These are phyloP conservation scores for Plumapathes pennacea DNA, from an alignment of 92 coral and sea anemone genomes.

Conservation along the genomic window DNA sequence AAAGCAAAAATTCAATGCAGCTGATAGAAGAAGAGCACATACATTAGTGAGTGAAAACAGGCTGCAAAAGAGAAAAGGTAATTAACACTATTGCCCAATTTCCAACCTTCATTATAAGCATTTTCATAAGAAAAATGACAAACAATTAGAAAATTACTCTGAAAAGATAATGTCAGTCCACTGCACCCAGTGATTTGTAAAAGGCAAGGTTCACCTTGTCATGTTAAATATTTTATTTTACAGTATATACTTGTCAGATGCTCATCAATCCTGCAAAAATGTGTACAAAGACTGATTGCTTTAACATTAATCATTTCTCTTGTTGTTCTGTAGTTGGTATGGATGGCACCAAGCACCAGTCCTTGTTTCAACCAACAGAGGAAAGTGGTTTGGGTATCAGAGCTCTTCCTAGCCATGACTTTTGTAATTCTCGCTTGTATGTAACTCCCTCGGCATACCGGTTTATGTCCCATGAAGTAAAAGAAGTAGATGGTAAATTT, in stretches of 20 bases:
- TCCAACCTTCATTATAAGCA: too few species aligned
- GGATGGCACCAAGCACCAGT: conserved; percentile 32
- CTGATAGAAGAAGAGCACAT: conserved; percentile 8
- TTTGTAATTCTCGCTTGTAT: conserved; percentile 18
- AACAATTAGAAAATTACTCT: too few species aligned
- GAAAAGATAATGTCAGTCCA: too few species aligned
- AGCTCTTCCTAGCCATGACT: conserved; percentile 31
- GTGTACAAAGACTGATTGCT: too few species aligned
- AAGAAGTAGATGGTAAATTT: conserved; percentile 19
- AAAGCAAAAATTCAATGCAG: conserved; percentile 20
- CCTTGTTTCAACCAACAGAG: conserved; percentile 30
- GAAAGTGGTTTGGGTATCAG: conserved; percentile 16
- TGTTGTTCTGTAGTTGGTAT: conserved; percentile 26
- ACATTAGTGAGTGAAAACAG: conserved; percentile 31
- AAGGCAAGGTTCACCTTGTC: too few species aligned
- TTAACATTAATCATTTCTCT: too few species aligned
- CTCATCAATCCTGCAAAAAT: too few species aligned
- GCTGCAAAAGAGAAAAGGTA: conserved; percentile 13
- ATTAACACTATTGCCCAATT: too few species aligned
- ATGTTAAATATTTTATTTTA: too few species aligned
- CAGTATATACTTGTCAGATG: too few species aligned
- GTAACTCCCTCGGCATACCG: conserved; percentile 33
- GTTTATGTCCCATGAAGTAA: conserved; percentile 21
- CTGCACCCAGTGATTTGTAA: too few species aligned
- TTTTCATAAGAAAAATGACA: too few species aligned